Percentiles rank a stretch among this genome's conserved stretches.
Evolutionary conservation across 2,888 invertebrate genomes (phyloP).

Genomic region (Epistrophe eligans): DNA sequence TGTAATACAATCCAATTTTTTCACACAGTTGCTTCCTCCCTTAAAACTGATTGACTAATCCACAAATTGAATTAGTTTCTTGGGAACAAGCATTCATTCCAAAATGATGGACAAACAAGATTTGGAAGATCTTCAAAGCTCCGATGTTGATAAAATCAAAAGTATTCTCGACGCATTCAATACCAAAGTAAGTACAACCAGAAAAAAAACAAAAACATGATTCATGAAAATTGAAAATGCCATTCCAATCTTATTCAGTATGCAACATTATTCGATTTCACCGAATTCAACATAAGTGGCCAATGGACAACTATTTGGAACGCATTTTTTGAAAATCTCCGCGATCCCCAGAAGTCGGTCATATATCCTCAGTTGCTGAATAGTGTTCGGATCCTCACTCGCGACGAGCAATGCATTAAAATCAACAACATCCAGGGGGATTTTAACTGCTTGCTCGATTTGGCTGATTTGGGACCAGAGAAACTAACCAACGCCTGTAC

Average conservation of each 20-base stretch:
- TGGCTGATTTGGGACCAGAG: slow-evolving; percentile 86
- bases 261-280: slow-evolving; percentile 81
- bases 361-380: slow-evolving; percentile 81
- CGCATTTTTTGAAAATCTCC: slow-evolving; percentile 81
- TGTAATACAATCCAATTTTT: slow-evolving; percentile 59
- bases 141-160: slow-evolving; percentile 79
- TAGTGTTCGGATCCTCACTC: slow-evolving; percentile 86
- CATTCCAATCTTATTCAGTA: slow-evolving; percentile 78
- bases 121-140: slow-evolving; percentile 79
- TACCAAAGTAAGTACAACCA: slow-evolving; percentile 79
- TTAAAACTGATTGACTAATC: slow-evolving; percentile 43
- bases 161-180: slow-evolving; percentile 80
- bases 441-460: slow-evolving; percentile 88
- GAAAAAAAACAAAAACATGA: slow-evolving; percentile 3
- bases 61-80: slow-evolving; percentile 66
- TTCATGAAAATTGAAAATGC: neutral
- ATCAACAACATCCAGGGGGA: slow-evolving; percentile 87
- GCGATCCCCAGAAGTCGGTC: slow-evolving; percentile 78
- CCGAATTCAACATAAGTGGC: slow-evolving; percentile 81
- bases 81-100: neutral
- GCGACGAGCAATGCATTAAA: slow-evolving; percentile 90
- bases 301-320: slow-evolving; percentile 83
- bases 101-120: slow-evolving; percentile 81
- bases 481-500: slow-evolving; percentile 77
- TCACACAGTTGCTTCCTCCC: slow-evolving; percentile 44